Evolutionary conservation across 1,140 invertebrate species (phyloP), one percentile per base, ranked within the genome.

Genomic region (Cyclina sinensis): DNA sequence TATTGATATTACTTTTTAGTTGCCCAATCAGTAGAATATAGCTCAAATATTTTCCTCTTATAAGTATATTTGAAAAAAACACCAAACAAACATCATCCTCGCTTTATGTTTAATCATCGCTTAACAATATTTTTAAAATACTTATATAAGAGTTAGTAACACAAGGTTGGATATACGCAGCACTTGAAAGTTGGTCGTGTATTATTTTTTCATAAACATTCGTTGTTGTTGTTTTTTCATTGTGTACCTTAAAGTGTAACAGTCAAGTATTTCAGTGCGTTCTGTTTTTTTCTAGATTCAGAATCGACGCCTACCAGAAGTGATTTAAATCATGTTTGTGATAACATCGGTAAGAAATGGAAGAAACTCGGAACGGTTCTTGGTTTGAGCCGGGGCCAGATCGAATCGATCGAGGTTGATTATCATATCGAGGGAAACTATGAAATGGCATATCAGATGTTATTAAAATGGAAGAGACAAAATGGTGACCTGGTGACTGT

Each of bases 391-490:
- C 16, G 46, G n/a, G 82, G 82, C 1, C 39, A 54, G 43, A 32
- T 84, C 16, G 82, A 84, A 30, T 7, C 62, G 11, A 84, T 84
- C 24, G 82, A 84, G 27, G 35, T 48, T 37, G 82, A 84, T 35
- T 84, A 21, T 73, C 46, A 65, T 37, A 74, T 70, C 16, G 82
- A 84, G 16, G 82, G 82, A 21, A 18, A 70, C 5, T 84, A 84
- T 54, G 82, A 84, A 73, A 84, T 84, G 82, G 62, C 62, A 14
- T 84, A 70, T 65, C 82, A 84, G 68, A 73, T 46, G 46, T 51
- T 84, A 27, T 35, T 73, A 21, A 84, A 73, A 73, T 84, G 82
- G 82, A 43, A 54, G 54, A 43, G 82, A 39, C 68, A 37, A 32
- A 54, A 51, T 27, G 82, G 65, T 48, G 65, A 39, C 37, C 24